phyloP scores from a whole-genome alignment of 1,140 invertebrate genomes.

The Drosophila micromelanica region DNA sequence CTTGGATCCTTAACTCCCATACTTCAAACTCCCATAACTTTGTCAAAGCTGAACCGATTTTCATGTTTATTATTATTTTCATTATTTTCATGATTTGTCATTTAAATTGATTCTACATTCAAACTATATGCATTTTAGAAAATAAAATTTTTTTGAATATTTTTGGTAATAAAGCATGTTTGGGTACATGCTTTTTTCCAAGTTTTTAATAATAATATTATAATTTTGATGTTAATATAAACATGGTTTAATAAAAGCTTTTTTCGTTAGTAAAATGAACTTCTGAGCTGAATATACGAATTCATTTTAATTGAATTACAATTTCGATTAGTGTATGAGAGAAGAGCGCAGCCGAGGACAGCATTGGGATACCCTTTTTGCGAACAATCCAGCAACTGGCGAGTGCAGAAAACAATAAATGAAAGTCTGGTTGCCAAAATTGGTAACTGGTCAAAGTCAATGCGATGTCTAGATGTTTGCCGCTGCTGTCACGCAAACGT shows the following conservation, averaged over 20 bases:
- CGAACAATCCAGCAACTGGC: slow-evolving; percentile 18
- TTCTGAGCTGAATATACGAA: background rate
- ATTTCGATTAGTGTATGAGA: slow-evolving; percentile 3
- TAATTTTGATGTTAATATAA: background rate
- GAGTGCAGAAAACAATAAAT: slow-evolving; percentile 60
- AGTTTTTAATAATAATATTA: too few relatives aligned
- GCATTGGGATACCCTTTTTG: slow-evolving; percentile 33
- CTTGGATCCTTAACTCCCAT: too few relatives aligned
- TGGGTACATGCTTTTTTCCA: too few relatives aligned
- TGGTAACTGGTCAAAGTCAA: slow-evolving; percentile 75
- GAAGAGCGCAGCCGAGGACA: background rate
- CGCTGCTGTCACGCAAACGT: slow-evolving; percentile 73
- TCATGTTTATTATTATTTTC: too few relatives aligned
- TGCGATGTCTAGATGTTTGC: slow-evolving; percentile 56
- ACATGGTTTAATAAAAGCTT: background rate
- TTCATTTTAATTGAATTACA: slow-evolving; percentile 23
- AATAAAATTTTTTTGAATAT: too few relatives aligned
- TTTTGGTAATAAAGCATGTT: too few relatives aligned
- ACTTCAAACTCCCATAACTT: too few relatives aligned
- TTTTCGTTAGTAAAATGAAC: slow-evolving; percentile 1
- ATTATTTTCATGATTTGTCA: too few relatives aligned
- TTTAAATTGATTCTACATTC: too few relatives aligned
- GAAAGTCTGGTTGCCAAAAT: slow-evolving; percentile 78
- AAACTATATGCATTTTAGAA: too few relatives aligned
- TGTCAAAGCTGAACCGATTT: too few relatives aligned